Conservation (phyloP, 2,888 invertebrate species). For the Branchipolynoe longqiensis region DNA sequence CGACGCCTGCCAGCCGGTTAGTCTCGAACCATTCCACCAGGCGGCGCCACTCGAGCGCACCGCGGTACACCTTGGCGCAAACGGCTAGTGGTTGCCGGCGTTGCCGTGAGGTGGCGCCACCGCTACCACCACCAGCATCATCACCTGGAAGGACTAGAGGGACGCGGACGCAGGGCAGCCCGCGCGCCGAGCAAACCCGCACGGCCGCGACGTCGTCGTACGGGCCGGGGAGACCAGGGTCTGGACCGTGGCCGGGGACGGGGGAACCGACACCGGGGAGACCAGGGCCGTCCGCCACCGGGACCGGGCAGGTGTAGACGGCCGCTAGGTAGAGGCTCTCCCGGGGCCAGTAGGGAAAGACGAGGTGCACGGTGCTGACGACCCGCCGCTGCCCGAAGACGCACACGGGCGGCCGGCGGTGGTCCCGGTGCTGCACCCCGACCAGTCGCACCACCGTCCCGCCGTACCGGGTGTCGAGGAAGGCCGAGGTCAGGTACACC, state of each 20-base stretch:
- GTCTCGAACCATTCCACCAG: conserved; percentile 35
- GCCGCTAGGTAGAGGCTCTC: conserved; percentile 17
- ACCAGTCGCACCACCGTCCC: background rate
- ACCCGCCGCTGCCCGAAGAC: conserved; percentile 8
- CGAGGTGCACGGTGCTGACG: background rate
- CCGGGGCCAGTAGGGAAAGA: conserved; percentile 15
- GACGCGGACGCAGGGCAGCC: background rate
- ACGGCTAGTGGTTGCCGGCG: background rate
- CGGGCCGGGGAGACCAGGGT: too few relatives aligned
- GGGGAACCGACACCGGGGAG: background rate
- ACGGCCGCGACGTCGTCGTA: background rate
- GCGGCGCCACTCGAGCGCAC: background rate
- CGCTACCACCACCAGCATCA: too few relatives aligned
- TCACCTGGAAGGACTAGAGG: too few relatives aligned
- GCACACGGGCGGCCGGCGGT: background rate
- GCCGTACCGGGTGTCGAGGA: conserved; percentile 42
- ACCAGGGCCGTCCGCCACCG: too few relatives aligned
- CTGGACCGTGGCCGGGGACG: background rate
- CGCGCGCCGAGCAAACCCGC: background rate
- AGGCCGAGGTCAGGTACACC: conserved; percentile 37
- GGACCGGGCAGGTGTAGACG: conserved; percentile 8
- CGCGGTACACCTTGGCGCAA: conserved; percentile 7
- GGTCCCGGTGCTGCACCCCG: conserved; percentile 1
- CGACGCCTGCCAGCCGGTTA: conserved; percentile 28
- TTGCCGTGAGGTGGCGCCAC: too few relatives aligned